Evolutionary conservation across 2,888 invertebrate species (phyloP).

Genomic region (Leptopterna dolabrata): DNA sequence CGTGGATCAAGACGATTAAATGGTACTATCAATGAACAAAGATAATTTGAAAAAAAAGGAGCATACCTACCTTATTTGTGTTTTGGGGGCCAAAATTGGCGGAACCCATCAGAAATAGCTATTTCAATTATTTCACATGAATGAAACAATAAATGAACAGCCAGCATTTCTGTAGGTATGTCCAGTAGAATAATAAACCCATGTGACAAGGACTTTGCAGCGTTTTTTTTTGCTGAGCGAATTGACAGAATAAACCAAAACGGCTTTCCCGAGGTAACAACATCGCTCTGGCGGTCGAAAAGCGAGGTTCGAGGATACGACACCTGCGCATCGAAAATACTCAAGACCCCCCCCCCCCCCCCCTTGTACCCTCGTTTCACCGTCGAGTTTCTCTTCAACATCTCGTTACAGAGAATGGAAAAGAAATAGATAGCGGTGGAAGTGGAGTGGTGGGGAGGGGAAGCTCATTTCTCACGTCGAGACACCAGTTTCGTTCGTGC

Average conservation of each 20-base stretch:
- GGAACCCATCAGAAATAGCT: no score
- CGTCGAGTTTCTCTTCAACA: constrained; percentile 25
- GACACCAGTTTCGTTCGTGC: constrained; percentile 16
- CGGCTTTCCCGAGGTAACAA: background rate
- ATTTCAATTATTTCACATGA: no score
- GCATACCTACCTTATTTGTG: no score
- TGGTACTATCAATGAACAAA: no score
- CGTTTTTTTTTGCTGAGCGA: no score
- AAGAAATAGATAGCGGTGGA: background rate
- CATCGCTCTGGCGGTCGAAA: background rate
- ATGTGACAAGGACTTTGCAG: no score
- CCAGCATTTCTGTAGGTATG: no score
- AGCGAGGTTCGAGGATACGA: background rate
- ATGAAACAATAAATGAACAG: no score
- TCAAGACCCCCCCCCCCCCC: background rate
- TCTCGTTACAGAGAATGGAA: constrained; percentile 4
- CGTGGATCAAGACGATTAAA: no score
- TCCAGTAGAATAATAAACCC: no score
- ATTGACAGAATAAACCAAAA: background rate
- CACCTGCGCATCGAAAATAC: constrained; percentile 17
- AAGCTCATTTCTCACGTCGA: constrained; percentile 41
- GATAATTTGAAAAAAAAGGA: no score
- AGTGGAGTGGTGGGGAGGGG: background rate
- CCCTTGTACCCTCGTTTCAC: background rate
- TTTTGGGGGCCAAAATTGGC: no score